These are phyloP conservation scores for Temnothorax curvispinosus DNA, from an alignment of 1,140 invertebrate genomes.

Conservation along the genomic window DNA sequence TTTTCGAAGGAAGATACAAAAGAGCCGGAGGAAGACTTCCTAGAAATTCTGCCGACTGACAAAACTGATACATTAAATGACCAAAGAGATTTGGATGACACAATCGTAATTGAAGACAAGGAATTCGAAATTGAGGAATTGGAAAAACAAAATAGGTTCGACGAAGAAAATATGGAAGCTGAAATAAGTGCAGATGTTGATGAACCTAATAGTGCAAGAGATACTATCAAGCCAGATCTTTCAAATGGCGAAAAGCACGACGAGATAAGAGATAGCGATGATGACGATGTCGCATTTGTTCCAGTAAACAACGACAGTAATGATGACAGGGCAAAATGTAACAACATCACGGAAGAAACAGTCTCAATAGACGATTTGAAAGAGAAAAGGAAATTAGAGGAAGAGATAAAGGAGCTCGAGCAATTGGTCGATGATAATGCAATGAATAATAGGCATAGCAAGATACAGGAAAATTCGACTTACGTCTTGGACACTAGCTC, in stretches of 20 bases:
- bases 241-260: neutral
- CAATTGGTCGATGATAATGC: neutral
- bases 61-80: neutral
- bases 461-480: neutral
- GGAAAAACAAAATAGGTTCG: conserved; percentile 16
- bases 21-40: conserved; percentile 7
- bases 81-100: conserved; percentile 16
- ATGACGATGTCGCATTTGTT: neutral
- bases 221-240: neutral
- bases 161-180: conserved; percentile 11
- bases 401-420: neutral
- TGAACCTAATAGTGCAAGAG: neutral
- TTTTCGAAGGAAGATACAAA: neutral
- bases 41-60: neutral
- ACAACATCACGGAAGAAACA: neutral
- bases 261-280: neutral
- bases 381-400: neutral
- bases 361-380: neutral
- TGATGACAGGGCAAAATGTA: neutral
- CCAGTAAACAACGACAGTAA: neutral
- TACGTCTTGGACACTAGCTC: conserved; percentile 26
- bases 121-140: neutral
- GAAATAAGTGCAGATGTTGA: neutral
- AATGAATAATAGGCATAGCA: neutral
- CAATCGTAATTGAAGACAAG: neutral